These are phyloP conservation scores for Meriones psammophilus DNA, from an alignment of 2,797 vertebrate genomes.

Conservation along the genomic window DNA sequence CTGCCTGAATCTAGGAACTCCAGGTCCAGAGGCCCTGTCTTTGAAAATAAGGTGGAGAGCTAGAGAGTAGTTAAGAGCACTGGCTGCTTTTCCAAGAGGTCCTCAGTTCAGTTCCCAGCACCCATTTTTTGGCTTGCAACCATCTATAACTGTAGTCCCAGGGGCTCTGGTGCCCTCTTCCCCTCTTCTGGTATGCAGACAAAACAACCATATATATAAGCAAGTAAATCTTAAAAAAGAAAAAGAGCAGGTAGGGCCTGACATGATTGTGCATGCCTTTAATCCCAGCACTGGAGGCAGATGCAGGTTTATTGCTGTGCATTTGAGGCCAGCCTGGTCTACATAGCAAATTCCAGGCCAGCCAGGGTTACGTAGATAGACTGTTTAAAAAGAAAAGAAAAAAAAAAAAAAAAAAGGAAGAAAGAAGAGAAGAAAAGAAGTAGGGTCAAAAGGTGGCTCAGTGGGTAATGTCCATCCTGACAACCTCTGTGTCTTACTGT, in stretches of 20 bases:
- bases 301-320: neutral
- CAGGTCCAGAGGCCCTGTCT: neutral
- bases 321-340: neutral
- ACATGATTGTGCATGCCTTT: neutral
- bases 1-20: neutral
- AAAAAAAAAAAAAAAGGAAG: neutral
- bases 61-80: too few relatives aligned
- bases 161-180: too few relatives aligned
- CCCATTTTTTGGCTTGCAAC: neutral
- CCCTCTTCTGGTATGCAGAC: neutral
- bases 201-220: neutral
- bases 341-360: neutral
- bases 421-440: neutral
- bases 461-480: neutral
- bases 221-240: neutral
- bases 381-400: neutral
- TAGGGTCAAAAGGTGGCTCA: neutral
- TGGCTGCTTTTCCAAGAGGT: neutral
- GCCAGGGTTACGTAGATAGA: neutral
- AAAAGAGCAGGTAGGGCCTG: neutral
- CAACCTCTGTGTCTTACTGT: neutral
- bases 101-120: neutral
- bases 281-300: neutral
- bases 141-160: neutral
- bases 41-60: neutral